Conservation (phyloP, 1,140 invertebrate genomes). For the Drosophila burlai region DNA sequence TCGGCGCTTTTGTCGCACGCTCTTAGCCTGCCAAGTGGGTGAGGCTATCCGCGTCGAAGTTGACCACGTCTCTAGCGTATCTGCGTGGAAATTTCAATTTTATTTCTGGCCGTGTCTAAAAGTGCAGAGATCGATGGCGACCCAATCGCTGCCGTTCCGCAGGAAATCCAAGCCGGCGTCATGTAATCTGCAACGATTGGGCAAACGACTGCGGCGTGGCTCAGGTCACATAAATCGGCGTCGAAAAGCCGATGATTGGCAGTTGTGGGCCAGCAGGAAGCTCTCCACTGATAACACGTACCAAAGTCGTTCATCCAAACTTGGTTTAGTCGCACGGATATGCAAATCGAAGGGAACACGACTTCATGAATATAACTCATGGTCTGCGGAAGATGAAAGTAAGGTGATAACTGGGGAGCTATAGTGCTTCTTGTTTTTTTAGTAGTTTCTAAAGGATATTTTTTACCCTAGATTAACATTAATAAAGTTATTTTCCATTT, state of each 20-base stretch:
- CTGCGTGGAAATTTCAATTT: constrained; percentile 63
- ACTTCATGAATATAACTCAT: background rate
- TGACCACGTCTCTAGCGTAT: constrained; percentile 60
- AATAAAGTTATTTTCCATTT: no score
- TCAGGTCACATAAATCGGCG: constrained; percentile 59
- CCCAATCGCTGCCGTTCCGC: constrained; percentile 18
- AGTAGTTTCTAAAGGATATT: no score
- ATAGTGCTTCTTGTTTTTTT: no score
- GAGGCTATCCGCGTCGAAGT: constrained; percentile 10
- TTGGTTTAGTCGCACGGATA: constrained; percentile 20
- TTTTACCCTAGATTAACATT: no score
- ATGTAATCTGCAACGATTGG: constrained; percentile 66
- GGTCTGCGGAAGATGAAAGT: constrained; percentile 11
- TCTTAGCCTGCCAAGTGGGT: constrained; percentile 61
- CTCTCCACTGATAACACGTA: constrained; percentile 28
- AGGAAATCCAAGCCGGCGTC: constrained; percentile 34
- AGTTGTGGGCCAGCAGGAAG: constrained; percentile 76
- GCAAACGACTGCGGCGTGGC: constrained; percentile 51
- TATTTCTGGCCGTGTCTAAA: constrained; percentile 66
- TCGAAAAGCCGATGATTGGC: constrained; percentile 67
- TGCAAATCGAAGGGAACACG: constrained; percentile 12
- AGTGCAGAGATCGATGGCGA: constrained; percentile 44
- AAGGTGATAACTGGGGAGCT: background rate
- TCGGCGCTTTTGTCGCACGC: constrained; percentile 62
- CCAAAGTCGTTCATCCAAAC: constrained; percentile 28